Evolutionary conservation across 2,888 invertebrate species (phyloP).

Genomic region (Dryomyza anilis): DNA sequence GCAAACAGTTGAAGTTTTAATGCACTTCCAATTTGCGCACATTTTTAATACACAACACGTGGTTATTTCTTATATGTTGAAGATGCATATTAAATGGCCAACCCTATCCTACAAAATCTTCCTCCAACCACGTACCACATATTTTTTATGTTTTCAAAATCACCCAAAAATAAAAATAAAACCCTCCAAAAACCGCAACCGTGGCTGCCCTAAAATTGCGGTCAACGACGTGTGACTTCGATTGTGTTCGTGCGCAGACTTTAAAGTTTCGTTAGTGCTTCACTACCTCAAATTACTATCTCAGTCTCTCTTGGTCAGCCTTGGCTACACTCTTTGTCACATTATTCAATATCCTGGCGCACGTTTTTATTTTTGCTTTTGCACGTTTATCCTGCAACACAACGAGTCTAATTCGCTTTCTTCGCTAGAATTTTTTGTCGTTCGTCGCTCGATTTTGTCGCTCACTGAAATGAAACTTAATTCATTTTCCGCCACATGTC

Average conservation of each 20-base stretch:
- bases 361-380: background rate
- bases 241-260: constrained; percentile 15
- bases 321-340: background rate
- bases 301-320: background rate
- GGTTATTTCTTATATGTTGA: no score
- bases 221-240: constrained; percentile 18
- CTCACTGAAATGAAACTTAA: background rate
- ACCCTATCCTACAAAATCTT: no score
- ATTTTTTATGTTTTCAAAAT: no score
- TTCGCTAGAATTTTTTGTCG: background rate
- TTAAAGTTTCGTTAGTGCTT: no score
- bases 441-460: background rate
- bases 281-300: no score
- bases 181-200: no score
- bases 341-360: background rate
- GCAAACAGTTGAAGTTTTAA: no score
- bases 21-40: no score
- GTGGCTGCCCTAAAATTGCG: constrained; percentile 11
- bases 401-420: background rate
- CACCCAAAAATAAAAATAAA: no score
- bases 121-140: no score
- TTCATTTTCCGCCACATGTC: background rate
- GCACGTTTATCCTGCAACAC: background rate
- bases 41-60: no score
- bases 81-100: no score